Percentiles rank a stretch among this genome's conserved stretches.
phyloP scores from a whole-genome alignment of 2,888 invertebrate genomes.

The Osmoderma eremita region DNA sequence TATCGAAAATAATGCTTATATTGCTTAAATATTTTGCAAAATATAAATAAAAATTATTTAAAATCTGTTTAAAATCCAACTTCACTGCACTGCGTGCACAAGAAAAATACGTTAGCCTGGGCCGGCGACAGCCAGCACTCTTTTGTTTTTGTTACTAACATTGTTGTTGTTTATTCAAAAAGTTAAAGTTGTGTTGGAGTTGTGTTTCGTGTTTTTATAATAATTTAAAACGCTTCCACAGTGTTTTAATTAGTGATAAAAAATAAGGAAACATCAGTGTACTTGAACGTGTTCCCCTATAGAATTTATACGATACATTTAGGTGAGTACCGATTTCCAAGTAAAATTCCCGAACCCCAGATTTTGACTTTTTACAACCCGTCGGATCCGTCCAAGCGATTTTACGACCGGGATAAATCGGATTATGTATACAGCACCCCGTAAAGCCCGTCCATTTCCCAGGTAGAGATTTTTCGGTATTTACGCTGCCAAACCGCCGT shows the following conservation, averaged over 20 bases:
- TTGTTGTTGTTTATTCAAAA: slow-evolving; percentile 47
- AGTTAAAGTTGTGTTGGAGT: slow-evolving; percentile 46
- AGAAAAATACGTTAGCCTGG: not conserved
- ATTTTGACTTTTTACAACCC: slow-evolving; percentile 7
- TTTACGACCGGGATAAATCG: not conserved
- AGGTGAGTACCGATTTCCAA: slow-evolving; percentile 32
- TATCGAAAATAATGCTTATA: no score
- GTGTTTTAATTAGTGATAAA: slow-evolving; percentile 45
- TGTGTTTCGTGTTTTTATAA: slow-evolving; percentile 46
- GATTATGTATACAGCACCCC: not conserved
- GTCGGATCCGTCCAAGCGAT: not conserved
- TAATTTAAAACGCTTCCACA: slow-evolving; percentile 47
- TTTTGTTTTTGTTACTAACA: slow-evolving; percentile 44
- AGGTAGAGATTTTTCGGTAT: no score
- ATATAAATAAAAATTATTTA: not conserved
- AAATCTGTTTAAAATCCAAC: not conserved
- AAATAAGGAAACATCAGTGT: slow-evolving; percentile 42
- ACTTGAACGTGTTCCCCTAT: slow-evolving; percentile 36
- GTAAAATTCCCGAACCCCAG: no score
- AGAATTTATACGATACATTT: slow-evolving; percentile 23
- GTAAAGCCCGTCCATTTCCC: no score
- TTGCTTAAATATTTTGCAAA: not conserved
- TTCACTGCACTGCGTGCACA: not conserved
- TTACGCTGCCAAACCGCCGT: no score
- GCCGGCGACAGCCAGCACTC: not conserved